Base-by-base conservation (phyloP, 1,140 invertebrate species). In the Caerostris darwini region DNA sequence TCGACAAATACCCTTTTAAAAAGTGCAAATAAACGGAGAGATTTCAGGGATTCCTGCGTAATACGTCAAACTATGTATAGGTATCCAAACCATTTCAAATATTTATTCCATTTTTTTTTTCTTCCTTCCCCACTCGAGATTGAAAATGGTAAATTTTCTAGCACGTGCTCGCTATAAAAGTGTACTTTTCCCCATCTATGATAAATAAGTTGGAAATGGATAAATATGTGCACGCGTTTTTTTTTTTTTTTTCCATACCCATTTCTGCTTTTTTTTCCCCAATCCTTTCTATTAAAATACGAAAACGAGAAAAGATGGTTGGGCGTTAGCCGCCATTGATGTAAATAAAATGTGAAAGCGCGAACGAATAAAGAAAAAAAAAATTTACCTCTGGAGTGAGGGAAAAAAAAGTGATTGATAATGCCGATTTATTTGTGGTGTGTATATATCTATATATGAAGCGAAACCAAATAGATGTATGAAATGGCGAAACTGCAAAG, bases 271-370 rank as follows among this genome's bases (percentile, higher is more conserved):
- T 64, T 64, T 17, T 17, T 64, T 3, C 17, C 19, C 82, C 53
- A 83, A 83, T 83, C 14, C 82, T 83, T 83, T 83, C 82, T 83
- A 83, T 83, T 83, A 83, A 83, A 83, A 83, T 77, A 77, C 71
- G 82, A 58, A 83, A 83, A 56, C 54, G 82, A 83, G 14, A 77
- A 8, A 83, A 83, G 57, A 17, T 57, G 1, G 56, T 7, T n/a
- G 54, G 82, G 82, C 82, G 82, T 83, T 83, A 57, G 54, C 82
- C 82, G 82, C 17, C 56, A 83, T 83, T 83, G 82, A 56, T 77
- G 71, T 77, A 77, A 83, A 83, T 57, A 83, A 83, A 77, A 77
- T 77, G 71, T 77, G 71, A 77, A 53, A 83, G 57, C 7, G 82
- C 10, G 82, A 83, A 58, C 56, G 54, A 83, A 83, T 64, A 61